Conservation (phyloP, 2,797 vertebrate genomes). For the Galagoides demidoff region DNA sequence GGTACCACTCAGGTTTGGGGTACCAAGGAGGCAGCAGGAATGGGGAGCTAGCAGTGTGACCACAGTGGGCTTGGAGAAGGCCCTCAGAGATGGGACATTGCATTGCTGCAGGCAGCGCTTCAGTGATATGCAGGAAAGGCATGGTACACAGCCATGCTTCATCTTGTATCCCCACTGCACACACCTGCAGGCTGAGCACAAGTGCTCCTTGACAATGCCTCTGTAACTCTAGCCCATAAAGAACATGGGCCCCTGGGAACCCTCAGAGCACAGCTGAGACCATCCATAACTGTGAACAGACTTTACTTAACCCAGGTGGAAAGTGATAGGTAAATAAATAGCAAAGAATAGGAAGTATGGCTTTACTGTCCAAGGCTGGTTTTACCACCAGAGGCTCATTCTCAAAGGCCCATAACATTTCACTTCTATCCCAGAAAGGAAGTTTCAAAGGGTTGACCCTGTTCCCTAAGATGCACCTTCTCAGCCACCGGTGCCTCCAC, state of each 20-base stretch:
- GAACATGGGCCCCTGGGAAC: background rate
- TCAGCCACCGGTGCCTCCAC: background rate
- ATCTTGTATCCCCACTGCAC: background rate
- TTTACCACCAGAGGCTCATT: background rate
- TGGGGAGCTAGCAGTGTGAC: background rate
- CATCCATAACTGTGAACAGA: background rate
- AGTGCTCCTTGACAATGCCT: background rate
- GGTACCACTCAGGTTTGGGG: background rate
- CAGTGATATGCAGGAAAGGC: background rate
- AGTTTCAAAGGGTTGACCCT: background rate
- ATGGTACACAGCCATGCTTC: background rate
- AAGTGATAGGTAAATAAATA: background rate
- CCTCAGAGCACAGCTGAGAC: background rate
- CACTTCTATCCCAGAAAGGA: background rate
- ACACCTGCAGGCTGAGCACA: background rate
- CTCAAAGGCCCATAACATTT: background rate
- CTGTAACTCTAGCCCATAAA: background rate
- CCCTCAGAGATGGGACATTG: background rate
- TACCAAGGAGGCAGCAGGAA: background rate
- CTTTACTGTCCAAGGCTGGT: background rate
- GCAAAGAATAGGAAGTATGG: background rate
- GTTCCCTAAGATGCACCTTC: background rate
- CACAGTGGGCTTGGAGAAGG: background rate
- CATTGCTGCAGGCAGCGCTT: background rate
- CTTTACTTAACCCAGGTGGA: background rate